Conservation (phyloP, 2,797 vertebrate species). For the Pantherophis alleghaniensis region DNA sequence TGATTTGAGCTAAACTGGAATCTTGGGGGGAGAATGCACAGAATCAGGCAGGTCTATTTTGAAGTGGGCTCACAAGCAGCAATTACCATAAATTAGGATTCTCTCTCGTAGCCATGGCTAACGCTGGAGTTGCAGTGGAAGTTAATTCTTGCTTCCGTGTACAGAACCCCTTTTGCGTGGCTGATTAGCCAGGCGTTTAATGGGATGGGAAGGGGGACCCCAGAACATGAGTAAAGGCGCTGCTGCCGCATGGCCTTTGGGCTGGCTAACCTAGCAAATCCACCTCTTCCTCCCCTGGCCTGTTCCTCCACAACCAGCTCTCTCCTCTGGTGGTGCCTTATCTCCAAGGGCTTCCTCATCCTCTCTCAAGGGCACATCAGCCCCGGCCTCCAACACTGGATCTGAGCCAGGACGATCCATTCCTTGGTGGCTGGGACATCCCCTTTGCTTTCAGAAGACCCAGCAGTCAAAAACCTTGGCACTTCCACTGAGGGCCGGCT, state of each 20-base stretch:
- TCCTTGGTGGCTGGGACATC: background rate
- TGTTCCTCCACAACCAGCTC: background rate
- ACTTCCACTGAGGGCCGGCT: background rate
- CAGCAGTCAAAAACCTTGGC: background rate
- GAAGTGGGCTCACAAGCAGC: conserved; percentile 43
- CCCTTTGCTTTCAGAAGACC: background rate
- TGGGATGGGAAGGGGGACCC: background rate
- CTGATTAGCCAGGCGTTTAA: background rate
- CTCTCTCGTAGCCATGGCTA: background rate
- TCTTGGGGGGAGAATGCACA: conserved; percentile 1
- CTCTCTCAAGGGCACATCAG: background rate
- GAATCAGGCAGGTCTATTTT: conserved; percentile 44
- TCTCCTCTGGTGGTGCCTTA: background rate
- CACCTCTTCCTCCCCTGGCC: background rate
- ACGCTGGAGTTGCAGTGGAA: too few relatives aligned
- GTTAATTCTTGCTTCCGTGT: background rate
- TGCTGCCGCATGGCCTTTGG: background rate
- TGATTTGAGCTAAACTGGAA: conserved; percentile 47
- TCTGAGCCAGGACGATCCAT: background rate
- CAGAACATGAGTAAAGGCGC: background rate
- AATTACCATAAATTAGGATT: conserved; percentile 9
- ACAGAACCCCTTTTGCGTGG: too few relatives aligned
- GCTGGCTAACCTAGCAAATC: background rate
- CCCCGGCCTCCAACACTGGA: background rate
- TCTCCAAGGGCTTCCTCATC: background rate